A percentile compares a stretch with the other conserved stretches of the same genome.
Conservation (phyloP, 2,797 vertebrate species). For the Crenichthys baileyi region DNA sequence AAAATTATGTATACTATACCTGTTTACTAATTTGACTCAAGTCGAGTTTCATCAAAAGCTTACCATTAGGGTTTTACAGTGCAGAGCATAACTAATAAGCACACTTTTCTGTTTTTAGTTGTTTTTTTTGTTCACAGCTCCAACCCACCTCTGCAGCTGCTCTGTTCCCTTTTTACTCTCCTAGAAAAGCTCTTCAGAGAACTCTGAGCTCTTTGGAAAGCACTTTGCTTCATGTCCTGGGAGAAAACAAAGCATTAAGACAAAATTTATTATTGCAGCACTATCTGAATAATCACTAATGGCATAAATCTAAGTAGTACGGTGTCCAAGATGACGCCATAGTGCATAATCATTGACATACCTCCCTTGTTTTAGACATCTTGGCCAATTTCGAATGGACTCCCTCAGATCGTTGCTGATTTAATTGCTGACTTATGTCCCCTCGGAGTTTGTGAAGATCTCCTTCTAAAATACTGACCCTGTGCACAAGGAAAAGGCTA, state of each 20-base stretch:
- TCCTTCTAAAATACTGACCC: conserved; percentile 68
- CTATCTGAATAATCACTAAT: conserved; percentile 65
- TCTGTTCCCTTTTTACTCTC: conserved; percentile 68
- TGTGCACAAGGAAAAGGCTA: conserved; percentile 68
- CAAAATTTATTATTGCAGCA: conserved; percentile 63
- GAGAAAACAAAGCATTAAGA: conserved; percentile 73
- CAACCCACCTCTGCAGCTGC: conserved; percentile 65
- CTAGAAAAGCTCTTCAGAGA: conserved; percentile 59
- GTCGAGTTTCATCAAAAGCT: not conserved
- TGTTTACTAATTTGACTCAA: not conserved
- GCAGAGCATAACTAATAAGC: conserved; percentile 55
- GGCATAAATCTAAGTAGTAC: conserved; percentile 69
- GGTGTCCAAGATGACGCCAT: conserved; percentile 76
- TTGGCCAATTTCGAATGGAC: conserved; percentile 68
- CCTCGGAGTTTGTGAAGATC: conserved; percentile 70
- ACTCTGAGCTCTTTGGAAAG: conserved; percentile 63
- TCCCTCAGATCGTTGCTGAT: conserved; percentile 69
- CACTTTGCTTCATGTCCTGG: conserved; percentile 61
- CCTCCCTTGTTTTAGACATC: conserved; percentile 72
- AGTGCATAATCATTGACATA: conserved; percentile 75
- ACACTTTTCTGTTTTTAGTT: conserved; percentile 19
- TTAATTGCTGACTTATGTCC: conserved; percentile 71
- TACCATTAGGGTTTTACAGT: not conserved
- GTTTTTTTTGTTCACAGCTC: conserved; percentile 31
- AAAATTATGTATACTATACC: not conserved